Evolutionary conservation across 2,113 vertebrate species (phyloP).

Genomic region (Corydoras maculifer): DNA sequence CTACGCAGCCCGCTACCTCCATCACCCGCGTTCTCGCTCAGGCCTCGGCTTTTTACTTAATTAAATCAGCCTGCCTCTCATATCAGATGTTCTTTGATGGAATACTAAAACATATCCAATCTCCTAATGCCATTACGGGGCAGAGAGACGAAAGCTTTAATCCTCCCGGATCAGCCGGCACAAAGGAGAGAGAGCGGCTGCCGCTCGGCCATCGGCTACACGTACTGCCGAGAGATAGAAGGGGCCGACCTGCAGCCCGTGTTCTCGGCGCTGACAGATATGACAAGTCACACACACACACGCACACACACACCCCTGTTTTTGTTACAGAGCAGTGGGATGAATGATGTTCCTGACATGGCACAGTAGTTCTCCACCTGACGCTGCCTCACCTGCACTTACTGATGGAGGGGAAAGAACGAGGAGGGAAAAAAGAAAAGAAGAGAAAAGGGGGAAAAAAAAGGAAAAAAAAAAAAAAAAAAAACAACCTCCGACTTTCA

Average conservation of each 20-base stretch:
- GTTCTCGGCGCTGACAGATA: conserved; percentile 34
- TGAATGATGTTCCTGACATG: conserved; percentile 36
- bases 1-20: not conserved
- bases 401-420: conserved; percentile 4
- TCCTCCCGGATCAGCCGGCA: conserved; percentile 56
- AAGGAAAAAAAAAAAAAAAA: not conserved
- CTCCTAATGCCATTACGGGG: conserved; percentile 65
- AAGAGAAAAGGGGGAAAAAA: conserved; percentile 9
- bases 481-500: conserved; percentile 20
- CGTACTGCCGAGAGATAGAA: conserved; percentile 32
- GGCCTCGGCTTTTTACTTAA: conserved; percentile 53
- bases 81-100: conserved; percentile 68
- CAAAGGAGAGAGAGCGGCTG: conserved; percentile 50
- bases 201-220: conserved; percentile 58
- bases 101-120: conserved; percentile 66
- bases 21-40: not conserved
- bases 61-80: conserved; percentile 60
- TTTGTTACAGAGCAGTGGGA: conserved; percentile 21
- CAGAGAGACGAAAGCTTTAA: conserved; percentile 64
- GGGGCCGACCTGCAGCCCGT: conserved; percentile 24
- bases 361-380: conserved; percentile 30
- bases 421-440: not conserved
- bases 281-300: conserved; percentile 18
- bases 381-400: conserved; percentile 14
- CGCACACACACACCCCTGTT: conserved; percentile 1